A percentile compares a stretch with the other conserved stretches of the same genome.
Conservation (phyloP, 2,113 vertebrate species). For the Strix aluco region DNA sequence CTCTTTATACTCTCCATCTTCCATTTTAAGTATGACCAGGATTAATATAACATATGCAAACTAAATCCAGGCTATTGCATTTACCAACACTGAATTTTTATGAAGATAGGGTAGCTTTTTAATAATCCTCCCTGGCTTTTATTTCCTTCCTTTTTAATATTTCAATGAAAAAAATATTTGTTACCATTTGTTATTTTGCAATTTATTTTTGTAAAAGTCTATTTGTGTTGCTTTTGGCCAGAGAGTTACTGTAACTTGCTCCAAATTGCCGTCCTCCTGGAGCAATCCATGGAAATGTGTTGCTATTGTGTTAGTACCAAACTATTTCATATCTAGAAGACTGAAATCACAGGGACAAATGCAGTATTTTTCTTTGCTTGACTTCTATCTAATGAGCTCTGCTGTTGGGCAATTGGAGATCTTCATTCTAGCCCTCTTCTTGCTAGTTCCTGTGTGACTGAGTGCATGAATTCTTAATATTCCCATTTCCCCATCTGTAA, state of each 20-base stretch:
- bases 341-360: constrained; percentile 45
- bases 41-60: constrained; percentile 57
- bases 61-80: constrained; percentile 42
- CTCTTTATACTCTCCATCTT: constrained; percentile 6
- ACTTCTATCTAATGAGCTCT: constrained; percentile 52
- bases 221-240: constrained; percentile 48
- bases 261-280: constrained; percentile 48
- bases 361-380: constrained; percentile 38
- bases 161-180: constrained; percentile 19
- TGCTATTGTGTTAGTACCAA: constrained; percentile 52
- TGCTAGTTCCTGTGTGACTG: constrained; percentile 38
- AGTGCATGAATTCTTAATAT: constrained; percentile 63
- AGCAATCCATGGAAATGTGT: constrained; percentile 51
- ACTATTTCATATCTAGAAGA: constrained; percentile 50
- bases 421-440: constrained; percentile 24
- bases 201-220: constrained; percentile 59
- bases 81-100: constrained; percentile 59
- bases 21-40: constrained; percentile 21
- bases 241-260: constrained; percentile 45
- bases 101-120: constrained; percentile 48
- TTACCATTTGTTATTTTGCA: constrained; percentile 53
- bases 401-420: constrained; percentile 52
- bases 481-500: constrained; percentile 55
- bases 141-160: constrained; percentile 53
- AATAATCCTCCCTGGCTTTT: constrained; percentile 53